These are phyloP conservation scores for Apodemus sylvaticus DNA, from an alignment of 2,113 vertebrate genomes.

Conservation along the genomic window DNA sequence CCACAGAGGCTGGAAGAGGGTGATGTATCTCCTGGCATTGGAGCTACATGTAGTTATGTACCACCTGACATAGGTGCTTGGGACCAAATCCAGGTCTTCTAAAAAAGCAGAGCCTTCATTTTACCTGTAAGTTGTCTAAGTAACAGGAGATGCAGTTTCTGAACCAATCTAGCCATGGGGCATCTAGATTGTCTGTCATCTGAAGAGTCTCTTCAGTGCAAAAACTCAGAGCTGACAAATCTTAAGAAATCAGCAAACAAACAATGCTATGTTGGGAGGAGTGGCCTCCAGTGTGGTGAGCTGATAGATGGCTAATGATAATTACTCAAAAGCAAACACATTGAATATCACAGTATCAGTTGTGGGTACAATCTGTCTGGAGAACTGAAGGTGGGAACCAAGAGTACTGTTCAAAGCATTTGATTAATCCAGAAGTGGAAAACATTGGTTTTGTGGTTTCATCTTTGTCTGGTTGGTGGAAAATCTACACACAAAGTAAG, in stretches of 20 bases:
- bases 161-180: neutral
- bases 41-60: neutral
- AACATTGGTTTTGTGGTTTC: neutral
- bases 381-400: neutral
- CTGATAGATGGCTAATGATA: neutral
- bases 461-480: neutral
- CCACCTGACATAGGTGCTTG: neutral
- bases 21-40: neutral
- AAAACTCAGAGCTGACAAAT: neutral
- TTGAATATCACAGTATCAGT: neutral
- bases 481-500: neutral
- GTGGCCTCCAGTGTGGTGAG: neutral
- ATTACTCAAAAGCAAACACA: neutral
- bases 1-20: neutral
- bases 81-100: neutral
- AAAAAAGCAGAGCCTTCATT: neutral
- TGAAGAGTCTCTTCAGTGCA: neutral
- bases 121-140: neutral
- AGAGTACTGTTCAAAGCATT: neutral
- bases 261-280: neutral
- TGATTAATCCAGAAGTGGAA: neutral
- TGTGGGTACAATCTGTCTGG: neutral
- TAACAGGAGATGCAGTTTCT: neutral
- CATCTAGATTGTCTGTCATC: neutral
- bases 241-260: conserved; percentile 8